Conservation (phyloP, 2,113 vertebrate species). For the Erpornis zantholeuca region DNA sequence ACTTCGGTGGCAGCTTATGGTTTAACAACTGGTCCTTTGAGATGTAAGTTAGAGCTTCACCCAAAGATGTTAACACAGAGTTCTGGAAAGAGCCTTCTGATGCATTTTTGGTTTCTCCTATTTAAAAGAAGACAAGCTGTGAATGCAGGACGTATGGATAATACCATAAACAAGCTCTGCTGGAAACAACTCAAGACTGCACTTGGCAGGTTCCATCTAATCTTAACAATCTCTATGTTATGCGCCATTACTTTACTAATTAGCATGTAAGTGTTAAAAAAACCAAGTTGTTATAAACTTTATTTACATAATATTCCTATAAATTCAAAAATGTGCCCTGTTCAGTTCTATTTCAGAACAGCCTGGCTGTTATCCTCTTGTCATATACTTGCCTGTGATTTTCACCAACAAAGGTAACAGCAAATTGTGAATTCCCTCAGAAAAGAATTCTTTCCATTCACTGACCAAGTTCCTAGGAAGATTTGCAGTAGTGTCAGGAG, state of each 20-base stretch:
- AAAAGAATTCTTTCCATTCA: conserved; percentile 95
- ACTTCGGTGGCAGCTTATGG: conserved; percentile 83
- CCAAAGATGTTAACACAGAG: conserved; percentile 81
- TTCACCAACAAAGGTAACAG: conserved; percentile 87
- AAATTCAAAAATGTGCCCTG: background rate
- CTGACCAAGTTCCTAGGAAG: conserved; percentile 81
- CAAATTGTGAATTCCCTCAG: conserved; percentile 88
- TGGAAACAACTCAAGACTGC: background rate
- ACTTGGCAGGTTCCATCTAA: background rate
- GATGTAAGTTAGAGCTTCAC: conserved; percentile 81
- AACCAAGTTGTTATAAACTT: background rate
- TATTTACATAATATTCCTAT: background rate
- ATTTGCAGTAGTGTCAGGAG: conserved; percentile 64
- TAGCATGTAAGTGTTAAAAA: background rate
- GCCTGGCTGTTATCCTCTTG: background rate
- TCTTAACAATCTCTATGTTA: background rate
- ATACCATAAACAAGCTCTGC: background rate
- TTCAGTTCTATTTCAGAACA: background rate
- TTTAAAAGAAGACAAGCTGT: background rate
- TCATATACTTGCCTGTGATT: conserved; percentile 80
- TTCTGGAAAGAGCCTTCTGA: conserved; percentile 71
- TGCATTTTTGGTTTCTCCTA: conserved; percentile 68
- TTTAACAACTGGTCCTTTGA: conserved; percentile 84
- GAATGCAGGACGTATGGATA: background rate
- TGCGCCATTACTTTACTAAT: background rate